Percentiles rank a stretch among this genome's conserved stretches.
These are phyloP conservation scores for Drosophila rufa DNA, from an alignment of 1,140 invertebrate species.

Conservation along the genomic window DNA sequence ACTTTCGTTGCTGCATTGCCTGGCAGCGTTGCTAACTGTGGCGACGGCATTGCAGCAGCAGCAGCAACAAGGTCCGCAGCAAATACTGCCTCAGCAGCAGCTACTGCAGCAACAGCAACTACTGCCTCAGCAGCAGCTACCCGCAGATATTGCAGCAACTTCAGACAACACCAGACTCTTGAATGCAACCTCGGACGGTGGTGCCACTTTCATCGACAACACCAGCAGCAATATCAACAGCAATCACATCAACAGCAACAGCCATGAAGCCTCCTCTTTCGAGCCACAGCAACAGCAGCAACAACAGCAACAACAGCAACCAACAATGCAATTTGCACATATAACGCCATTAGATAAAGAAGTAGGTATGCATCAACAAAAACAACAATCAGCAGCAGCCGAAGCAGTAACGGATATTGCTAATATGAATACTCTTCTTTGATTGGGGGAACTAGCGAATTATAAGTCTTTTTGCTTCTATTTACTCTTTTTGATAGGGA, in stretches of 20 bases:
- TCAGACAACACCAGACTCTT: constrained; percentile 44
- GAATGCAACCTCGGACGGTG: constrained; percentile 55
- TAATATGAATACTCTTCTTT: constrained; percentile 5
- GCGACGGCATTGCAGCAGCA: constrained; percentile 51
- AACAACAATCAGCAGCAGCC: constrained; percentile 19
- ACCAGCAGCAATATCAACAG: constrained; percentile 33
- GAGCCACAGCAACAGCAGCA: constrained; percentile 45
- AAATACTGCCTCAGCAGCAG: constrained; percentile 36
- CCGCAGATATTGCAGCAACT: constrained; percentile 39
- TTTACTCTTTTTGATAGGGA: background rate
- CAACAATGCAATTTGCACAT: constrained; percentile 67
- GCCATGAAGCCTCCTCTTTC: constrained; percentile 50
- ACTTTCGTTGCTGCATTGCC: constrained; percentile 69
- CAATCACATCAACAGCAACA: constrained; percentile 15
- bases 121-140: constrained; percentile 25
- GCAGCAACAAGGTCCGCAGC: constrained; percentile 36
- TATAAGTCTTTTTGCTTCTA: background rate
- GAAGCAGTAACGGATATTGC: constrained; percentile 20
- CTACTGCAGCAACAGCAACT: constrained; percentile 27
- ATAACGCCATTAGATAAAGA: constrained; percentile 83
- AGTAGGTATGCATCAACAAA: constrained; percentile 80
- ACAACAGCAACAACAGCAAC: constrained; percentile 22
- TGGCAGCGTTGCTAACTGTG: constrained; percentile 34
- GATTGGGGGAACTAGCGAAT: background rate
- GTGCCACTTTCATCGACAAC: constrained; percentile 69